Evolutionary conservation across 2,113 vertebrate species (phyloP), one percentile per base, ranked within the genome.

Genomic region (Sigmodon hispidus): DNA sequence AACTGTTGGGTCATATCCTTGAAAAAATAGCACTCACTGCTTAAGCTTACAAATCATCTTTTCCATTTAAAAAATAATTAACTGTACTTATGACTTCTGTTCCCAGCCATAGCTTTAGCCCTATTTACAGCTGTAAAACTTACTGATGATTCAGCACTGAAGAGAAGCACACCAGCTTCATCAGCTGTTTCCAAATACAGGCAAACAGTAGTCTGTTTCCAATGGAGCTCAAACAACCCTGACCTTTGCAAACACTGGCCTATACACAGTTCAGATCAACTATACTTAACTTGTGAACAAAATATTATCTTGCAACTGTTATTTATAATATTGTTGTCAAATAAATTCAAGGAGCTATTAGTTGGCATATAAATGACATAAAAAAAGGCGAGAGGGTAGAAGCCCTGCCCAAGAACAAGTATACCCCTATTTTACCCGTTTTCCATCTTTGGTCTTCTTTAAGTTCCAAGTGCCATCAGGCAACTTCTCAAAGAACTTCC

Each of bases 381-480:
- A 36, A 21, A 36, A 79, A 13, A 36, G 15, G 50, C 22, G 63
- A 10, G 29, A 5, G 50, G 31, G 16, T 65, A 24, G 19, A 85
- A 57, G 34, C 31, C 45, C 19, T 43, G 17, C 15, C 21, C 67
- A 87, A 95, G 24, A 45, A 52, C 11, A 43, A 31, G 24, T 22
- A 22, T 40, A 43, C 65, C 89, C 90, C 36, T 65, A 75, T 86
- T 94, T 97, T 98, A 99, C 99, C 99, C 99, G 99, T 99, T 99
- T 99, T 98, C 99, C 99, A 99, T 99, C 99, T 99, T 99, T 99
- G 99, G 99, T 99, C 99, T 99, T 99, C 99, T 99, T 99, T 98
- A 99, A 99, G 99, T 99, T 99, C 99, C 99, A 99, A 98, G 99
- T 99, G 98, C 99, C 99, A 98, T 99, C 99, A 76, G 99, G 99